Percentiles rank a stretch among this genome's conserved stretches.
Conservation (phyloP, 2,888 invertebrate species). For the Laspeyria flexula region DNA sequence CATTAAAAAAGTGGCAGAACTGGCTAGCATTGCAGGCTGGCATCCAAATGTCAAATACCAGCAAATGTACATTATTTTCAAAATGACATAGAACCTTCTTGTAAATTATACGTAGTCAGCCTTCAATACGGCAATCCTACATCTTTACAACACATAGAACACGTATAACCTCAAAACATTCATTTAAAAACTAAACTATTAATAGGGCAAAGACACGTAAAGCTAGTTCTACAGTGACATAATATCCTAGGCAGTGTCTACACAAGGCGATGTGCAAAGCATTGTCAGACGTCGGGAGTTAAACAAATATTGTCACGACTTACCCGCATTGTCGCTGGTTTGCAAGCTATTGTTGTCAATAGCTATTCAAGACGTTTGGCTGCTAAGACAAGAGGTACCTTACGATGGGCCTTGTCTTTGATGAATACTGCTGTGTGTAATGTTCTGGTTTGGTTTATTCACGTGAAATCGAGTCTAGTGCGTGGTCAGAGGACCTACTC, state of each 20-base stretch:
- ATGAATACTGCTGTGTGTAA: neutral
- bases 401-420: neutral
- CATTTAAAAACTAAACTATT: neutral
- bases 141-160: no score
- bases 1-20: no score
- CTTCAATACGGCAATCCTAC: no score
- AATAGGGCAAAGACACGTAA: neutral
- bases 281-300: slow-evolving; percentile 42
- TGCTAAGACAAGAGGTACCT: slow-evolving; percentile 11
- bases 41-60: no score
- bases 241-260: slow-evolving; percentile 12
- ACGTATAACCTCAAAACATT: no score
- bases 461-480: no score
- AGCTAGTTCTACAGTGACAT: slow-evolving; percentile 6
- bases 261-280: slow-evolving; percentile 36
- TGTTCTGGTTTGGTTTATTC: no score
- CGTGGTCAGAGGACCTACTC: no score
- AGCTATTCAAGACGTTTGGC: slow-evolving; percentile 37
- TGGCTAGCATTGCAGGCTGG: no score
- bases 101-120: no score
- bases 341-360: slow-evolving; percentile 42
- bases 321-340: slow-evolving; percentile 34
- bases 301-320: slow-evolving; percentile 47
- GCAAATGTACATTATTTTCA: no score
- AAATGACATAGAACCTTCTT: no score